phyloP scores from a whole-genome alignment of 2,888 invertebrate genomes.

The Alloscopus bannaensis region DNA sequence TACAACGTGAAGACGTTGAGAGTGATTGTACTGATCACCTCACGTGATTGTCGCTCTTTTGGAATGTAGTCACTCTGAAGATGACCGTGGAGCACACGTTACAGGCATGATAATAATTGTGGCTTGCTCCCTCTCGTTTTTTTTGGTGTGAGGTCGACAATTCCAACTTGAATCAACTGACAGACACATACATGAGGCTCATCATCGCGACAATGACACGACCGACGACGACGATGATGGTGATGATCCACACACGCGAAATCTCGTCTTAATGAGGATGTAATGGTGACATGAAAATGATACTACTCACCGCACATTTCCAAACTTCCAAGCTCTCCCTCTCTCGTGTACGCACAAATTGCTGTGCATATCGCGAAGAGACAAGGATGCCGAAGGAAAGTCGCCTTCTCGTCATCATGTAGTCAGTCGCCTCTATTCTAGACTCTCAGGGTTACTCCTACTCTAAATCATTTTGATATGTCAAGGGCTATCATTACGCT shows the following conservation, averaged over 20 bases:
- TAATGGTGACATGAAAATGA: slow-evolving; percentile 73
- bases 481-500: slow-evolving; percentile 24
- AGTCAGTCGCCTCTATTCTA: not conserved
- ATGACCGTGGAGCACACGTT: no score
- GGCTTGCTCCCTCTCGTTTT: not conserved
- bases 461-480: slow-evolving; percentile 44
- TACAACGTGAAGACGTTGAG: no score
- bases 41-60: no score
- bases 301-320: no score
- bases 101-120: not conserved
- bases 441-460: slow-evolving; percentile 33
- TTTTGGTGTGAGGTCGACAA: slow-evolving; percentile 59
- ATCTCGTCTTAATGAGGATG: slow-evolving; percentile 73
- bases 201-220: not conserved
- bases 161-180: slow-evolving; percentile 26
- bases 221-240: slow-evolving; percentile 23
- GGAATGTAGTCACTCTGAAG: not conserved
- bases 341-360: no score
- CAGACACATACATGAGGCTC: slow-evolving; percentile 7
- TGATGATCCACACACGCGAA: slow-evolving; percentile 46
- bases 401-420: no score
- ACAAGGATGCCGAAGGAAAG: no score
- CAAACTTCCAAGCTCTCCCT: no score
- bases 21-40: no score
- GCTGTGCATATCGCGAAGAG: no score